A percentile compares a stretch with the other conserved stretches of the same genome.
phyloP scores from a whole-genome alignment of 2,888 invertebrate species.

The Odontocerum albicorne region DNA sequence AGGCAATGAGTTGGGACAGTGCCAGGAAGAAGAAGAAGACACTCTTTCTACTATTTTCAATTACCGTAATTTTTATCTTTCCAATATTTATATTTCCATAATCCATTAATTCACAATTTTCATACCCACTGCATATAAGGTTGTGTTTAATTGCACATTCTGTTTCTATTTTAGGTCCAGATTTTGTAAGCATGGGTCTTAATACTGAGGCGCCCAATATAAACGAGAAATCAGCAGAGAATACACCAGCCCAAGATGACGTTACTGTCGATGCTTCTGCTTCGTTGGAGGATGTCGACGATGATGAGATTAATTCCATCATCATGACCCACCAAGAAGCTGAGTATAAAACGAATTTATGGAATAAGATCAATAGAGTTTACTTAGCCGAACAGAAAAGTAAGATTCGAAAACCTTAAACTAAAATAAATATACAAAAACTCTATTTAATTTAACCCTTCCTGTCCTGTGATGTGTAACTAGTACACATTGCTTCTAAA shows the following conservation, averaged over 20 bases:
- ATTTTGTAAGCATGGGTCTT: constrained; percentile 78
- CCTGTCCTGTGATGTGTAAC: too few species aligned
- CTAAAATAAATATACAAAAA: too few species aligned
- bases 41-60: too few species aligned
- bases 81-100: too few species aligned
- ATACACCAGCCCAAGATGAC: constrained; percentile 42
- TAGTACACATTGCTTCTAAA: too few species aligned
- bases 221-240: constrained; percentile 36
- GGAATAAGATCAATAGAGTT: constrained; percentile 86
- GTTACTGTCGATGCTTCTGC: constrained; percentile 56
- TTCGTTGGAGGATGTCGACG: constrained; percentile 77
- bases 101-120: too few species aligned
- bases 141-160: constrained; percentile 3
- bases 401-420: too few species aligned
- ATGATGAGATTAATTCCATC: constrained; percentile 86
- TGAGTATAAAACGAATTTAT: constrained; percentile 76
- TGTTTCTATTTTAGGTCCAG: constrained; percentile 62
- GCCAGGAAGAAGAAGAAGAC: too few species aligned
- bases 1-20: too few species aligned
- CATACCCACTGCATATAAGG: too few species aligned
- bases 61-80: too few species aligned
- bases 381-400: constrained; percentile 83
- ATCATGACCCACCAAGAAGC: constrained; percentile 83
- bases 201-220: constrained; percentile 40
- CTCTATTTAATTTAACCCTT: too few species aligned